Conservation (phyloP, 2,797 vertebrate genomes). For the Molossus alvarezi region DNA sequence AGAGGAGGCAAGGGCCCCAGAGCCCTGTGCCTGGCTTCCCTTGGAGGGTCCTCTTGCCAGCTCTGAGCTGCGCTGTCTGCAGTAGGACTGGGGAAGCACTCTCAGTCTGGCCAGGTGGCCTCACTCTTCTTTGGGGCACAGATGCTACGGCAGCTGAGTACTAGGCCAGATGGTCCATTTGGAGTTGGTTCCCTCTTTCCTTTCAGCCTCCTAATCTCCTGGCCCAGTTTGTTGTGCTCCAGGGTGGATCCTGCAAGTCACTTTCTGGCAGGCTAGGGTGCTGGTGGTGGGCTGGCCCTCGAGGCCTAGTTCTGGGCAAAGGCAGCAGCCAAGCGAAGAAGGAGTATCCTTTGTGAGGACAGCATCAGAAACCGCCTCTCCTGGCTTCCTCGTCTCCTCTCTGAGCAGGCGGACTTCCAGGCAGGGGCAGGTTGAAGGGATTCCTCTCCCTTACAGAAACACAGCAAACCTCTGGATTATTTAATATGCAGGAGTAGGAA, state of each 20-base stretch:
- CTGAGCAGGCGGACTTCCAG: not conserved
- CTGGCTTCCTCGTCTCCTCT: not conserved
- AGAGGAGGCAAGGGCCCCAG: not conserved
- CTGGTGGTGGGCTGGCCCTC: not conserved
- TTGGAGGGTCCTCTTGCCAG: no score
- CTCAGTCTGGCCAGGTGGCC: no score
- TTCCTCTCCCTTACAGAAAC: slow-evolving; percentile 67
- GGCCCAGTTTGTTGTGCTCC: not conserved
- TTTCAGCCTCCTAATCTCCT: no score
- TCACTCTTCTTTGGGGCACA: no score
- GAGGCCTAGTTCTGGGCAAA: not conserved
- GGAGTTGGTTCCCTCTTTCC: no score
- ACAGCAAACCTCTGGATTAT: slow-evolving; percentile 87
- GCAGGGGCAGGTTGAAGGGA: slow-evolving; percentile 73
- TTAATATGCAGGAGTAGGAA: no score
- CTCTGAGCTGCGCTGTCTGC: no score
- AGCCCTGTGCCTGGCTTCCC: not conserved
- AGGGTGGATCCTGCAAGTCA: slow-evolving; percentile 40
- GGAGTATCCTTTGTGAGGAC: accelerated
- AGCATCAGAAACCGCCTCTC: not conserved
- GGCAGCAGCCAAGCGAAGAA: not conserved
- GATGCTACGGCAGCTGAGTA: no score
- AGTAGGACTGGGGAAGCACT: no score
- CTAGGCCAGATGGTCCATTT: no score
- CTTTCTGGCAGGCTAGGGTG: slow-evolving; percentile 21